Evolutionary conservation across 1,140 invertebrate species (phyloP).

Genomic region (Telenomus remus): DNA sequence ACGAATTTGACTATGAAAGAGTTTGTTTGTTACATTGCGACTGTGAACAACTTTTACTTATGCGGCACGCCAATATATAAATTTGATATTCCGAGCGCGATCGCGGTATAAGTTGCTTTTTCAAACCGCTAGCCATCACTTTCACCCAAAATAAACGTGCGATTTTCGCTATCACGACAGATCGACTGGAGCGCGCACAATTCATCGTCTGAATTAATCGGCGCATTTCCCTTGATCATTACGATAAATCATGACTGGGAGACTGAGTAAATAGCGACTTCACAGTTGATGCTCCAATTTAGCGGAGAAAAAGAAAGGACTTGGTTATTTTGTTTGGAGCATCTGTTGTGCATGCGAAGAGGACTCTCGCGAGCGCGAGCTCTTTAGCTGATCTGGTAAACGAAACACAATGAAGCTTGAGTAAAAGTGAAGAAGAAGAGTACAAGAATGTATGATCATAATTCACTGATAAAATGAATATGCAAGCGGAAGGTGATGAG

Average conservation of each 20-base stretch:
- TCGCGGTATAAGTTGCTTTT: background rate
- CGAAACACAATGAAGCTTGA: constrained; percentile 53
- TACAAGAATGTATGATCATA: constrained; percentile 54
- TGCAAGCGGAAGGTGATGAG: constrained; percentile 52
- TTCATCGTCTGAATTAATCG: constrained; percentile 42
- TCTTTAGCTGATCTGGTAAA: constrained; percentile 40
- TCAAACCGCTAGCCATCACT: constrained; percentile 10
- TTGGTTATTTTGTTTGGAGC: constrained; percentile 19
- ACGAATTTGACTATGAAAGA: too few relatives aligned
- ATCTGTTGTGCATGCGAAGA: constrained; percentile 9
- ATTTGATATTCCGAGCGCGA: too few relatives aligned
- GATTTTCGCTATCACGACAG: constrained; percentile 20
- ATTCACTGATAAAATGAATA: constrained; percentile 55
- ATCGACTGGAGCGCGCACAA: constrained; percentile 16
- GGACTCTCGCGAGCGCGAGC: constrained; percentile 28
- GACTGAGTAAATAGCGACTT: constrained; percentile 31
- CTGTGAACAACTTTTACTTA: too few relatives aligned
- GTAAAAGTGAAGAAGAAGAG: constrained; percentile 58
- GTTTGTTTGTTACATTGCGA: too few relatives aligned
- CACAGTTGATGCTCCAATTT: constrained; percentile 41
- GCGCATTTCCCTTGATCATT: constrained; percentile 34
- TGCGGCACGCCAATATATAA: too few relatives aligned
- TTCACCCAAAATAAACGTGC: constrained; percentile 17
- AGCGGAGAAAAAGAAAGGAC: constrained; percentile 42
- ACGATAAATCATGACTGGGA: constrained; percentile 30